These are phyloP conservation scores for Micronycteris hirsuta DNA, from an alignment of 2,113 vertebrate genomes.

Conservation along the genomic window DNA sequence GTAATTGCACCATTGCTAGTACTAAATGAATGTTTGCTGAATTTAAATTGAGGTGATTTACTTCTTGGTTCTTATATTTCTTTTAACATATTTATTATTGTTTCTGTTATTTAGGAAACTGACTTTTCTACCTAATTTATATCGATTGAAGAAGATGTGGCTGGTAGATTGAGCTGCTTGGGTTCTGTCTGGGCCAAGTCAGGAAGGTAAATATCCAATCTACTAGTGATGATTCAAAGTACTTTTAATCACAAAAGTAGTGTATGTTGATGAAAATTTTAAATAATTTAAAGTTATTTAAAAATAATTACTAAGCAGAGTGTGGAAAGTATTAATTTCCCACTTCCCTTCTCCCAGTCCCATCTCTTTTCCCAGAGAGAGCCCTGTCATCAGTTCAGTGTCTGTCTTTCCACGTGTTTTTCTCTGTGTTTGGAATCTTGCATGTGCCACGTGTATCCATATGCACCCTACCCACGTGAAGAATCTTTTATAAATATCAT, in stretches of 20 bases:
- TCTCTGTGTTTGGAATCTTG: not conserved
- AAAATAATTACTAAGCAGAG: not conserved
- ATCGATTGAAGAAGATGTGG: not conserved
- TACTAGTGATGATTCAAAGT: not conserved
- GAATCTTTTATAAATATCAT: not conserved
- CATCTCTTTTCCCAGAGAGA: not conserved
- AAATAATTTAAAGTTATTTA: not conserved
- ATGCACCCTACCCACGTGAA: not conserved
- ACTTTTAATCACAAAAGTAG: not conserved
- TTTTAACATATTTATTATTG: not conserved
- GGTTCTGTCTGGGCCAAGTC: not conserved
- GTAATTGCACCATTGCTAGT: not conserved
- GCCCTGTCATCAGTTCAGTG: not conserved
- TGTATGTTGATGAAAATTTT: not conserved
- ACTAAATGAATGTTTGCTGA: not conserved
- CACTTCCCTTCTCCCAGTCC: not conserved
- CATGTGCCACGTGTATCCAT: not conserved
- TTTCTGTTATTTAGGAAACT: not conserved
- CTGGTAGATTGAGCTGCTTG: not conserved
- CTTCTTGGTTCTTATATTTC: not conserved
- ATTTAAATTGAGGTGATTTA: not conserved
- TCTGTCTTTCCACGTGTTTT: not conserved
- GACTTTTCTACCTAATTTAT: not conserved
- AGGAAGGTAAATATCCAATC: not conserved
- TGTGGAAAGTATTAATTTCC: not conserved